phyloP scores from a whole-genome alignment of 2,888 invertebrate species.

The Lagria hirta region DNA sequence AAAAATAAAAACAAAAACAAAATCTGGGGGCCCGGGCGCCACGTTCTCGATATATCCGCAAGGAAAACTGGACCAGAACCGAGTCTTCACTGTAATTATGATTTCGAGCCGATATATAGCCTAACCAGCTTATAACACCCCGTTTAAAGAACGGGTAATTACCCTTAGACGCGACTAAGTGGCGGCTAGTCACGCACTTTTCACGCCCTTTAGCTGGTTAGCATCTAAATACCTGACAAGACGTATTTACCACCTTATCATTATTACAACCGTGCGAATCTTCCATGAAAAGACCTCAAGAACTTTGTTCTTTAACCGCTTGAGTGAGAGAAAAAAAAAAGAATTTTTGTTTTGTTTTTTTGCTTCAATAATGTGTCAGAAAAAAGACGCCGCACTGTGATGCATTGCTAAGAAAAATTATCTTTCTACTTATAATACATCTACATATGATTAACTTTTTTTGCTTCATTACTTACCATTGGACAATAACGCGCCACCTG shows the following conservation, averaged over 20 bases:
- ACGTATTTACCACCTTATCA: conserved; percentile 30
- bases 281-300: too few species aligned
- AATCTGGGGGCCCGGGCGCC: conserved; percentile 25
- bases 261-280: conserved; percentile 26
- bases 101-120: conserved; percentile 15
- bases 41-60: conserved; percentile 24
- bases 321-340: too few species aligned
- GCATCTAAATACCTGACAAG: conserved; percentile 30
- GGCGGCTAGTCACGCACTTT: conserved; percentile 36
- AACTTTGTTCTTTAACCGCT: too few species aligned
- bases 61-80: conserved; percentile 12
- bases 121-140: conserved; percentile 29
- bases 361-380: too few species aligned
- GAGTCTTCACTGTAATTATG: conserved; percentile 23
- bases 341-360: too few species aligned
- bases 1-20: too few species aligned
- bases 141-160: conserved; percentile 30
- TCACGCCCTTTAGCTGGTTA: conserved; percentile 35
- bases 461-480: too few species aligned
- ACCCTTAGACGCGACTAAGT: conserved; percentile 27
- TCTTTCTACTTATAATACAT: too few species aligned
- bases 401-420: too few species aligned
- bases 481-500: too few species aligned
- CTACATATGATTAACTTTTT: too few species aligned
- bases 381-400: too few species aligned